Conservation (phyloP, 2,888 invertebrate species). For the Bedellia somnulentella region DNA sequence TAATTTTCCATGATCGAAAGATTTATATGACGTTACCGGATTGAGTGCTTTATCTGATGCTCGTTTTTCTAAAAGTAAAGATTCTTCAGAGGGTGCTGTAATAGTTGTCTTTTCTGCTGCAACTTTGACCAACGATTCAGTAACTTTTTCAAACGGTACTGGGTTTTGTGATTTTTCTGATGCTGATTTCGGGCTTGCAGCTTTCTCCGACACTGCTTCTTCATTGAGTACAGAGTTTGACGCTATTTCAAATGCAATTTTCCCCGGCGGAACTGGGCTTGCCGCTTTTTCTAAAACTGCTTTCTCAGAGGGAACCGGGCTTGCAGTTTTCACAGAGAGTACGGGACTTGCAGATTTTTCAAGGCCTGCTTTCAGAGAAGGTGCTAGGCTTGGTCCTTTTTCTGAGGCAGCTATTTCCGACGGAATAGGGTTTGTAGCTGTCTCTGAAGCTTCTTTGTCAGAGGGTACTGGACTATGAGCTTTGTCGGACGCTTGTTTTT, state of each 20-base stretch:
- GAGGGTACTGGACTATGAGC: neutral
- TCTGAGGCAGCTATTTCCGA: neutral
- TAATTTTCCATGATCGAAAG: too few species aligned
- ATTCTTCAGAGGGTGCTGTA: too few species aligned
- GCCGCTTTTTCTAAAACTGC: neutral
- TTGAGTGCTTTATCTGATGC: too few species aligned
- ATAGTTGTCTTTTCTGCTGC: too few species aligned
- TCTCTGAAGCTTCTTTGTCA: neutral
- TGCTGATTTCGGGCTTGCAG: too few species aligned
- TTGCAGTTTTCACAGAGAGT: slow-evolving; percentile 1
- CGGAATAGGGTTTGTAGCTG: neutral
- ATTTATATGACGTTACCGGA: too few species aligned
- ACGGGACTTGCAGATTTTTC: slow-evolving; percentile 1
- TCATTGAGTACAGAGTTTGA: too few species aligned
- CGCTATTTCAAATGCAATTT: slow-evolving; percentile 5
- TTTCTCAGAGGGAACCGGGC: neutral
- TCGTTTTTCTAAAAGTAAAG: too few species aligned
- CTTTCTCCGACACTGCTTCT: too few species aligned
- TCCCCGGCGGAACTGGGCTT: neutral
- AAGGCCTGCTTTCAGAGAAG: neutral
- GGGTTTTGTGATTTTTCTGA: too few species aligned
- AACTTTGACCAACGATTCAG: too few species aligned
- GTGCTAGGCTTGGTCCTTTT: neutral
- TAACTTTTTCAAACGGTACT: too few species aligned
- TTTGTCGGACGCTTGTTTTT: neutral